Evolutionary conservation across 2,888 invertebrate genomes (phyloP).

Genomic region (Brenthis ino): DNA sequence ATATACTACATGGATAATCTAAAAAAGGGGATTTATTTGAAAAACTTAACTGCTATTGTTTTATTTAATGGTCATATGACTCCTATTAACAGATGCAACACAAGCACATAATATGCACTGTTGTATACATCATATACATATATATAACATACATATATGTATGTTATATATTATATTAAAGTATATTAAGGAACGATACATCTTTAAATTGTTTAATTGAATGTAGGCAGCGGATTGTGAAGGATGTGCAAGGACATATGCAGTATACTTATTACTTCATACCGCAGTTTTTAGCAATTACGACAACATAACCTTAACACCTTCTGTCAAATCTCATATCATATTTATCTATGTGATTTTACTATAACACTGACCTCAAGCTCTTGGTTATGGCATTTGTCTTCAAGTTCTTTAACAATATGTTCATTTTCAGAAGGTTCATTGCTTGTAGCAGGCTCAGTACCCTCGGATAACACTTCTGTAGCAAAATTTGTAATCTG

Average conservation of each 20-base stretch:
- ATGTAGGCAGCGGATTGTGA: slow-evolving; percentile 6
- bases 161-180: slow-evolving; percentile 1
- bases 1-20: no score
- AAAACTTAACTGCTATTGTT: neutral
- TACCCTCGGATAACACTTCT: slow-evolving; percentile 91
- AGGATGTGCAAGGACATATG: slow-evolving; percentile 16
- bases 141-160: no score
- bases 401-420: slow-evolving; percentile 77
- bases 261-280: slow-evolving; percentile 2
- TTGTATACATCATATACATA: no score
- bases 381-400: slow-evolving; percentile 82
- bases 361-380: slow-evolving; percentile 75
- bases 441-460: slow-evolving; percentile 72
- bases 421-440: slow-evolving; percentile 48
- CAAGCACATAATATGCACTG: no score
- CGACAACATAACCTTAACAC: slow-evolving; percentile 72
- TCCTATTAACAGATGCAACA: no score
- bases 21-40: no score
- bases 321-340: slow-evolving; percentile 56
- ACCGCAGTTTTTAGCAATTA: slow-evolving; percentile 45
- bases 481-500: slow-evolving; percentile 94
- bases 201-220: slow-evolving; percentile 10
- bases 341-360: slow-evolving; percentile 28
- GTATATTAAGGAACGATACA: neutral
- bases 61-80: neutral